Evolutionary conservation across 2,888 invertebrate genomes (phyloP), one percentile per base, ranked within the genome.

Genomic region (Dolichopus griseipennis): DNA sequence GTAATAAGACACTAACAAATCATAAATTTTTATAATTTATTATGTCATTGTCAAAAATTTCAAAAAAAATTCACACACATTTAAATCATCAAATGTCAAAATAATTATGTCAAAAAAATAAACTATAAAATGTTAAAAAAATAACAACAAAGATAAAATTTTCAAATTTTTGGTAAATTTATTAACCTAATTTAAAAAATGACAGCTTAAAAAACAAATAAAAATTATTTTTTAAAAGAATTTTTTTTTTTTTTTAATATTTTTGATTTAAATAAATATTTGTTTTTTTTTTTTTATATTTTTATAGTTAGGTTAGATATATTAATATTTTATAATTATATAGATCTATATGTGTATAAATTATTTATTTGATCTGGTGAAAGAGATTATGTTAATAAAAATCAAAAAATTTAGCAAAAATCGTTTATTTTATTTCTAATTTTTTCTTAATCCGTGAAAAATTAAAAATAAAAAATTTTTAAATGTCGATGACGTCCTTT

Each of bases 21-120:
- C 18, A 37, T 12, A n/a, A 52, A 18, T 52, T 52, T 18, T 52
- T 6, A 52, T 52, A 18, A 18, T 52, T 52, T 52, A 52, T 52
- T 52, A n/a, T 52, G 52, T 52, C 52, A 52, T 52, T 52, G 52
- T 52, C 52, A 52, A 52, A n/a, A 52, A 18, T 52, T 52, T 52
- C 5, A 18, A 41, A 27, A 27, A 27, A 27, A 4, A 27, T 27
- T 27, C 27, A 27, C 1, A 52, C 9, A 52, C 18, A 18, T 52
- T 52, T 52, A 52, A 52, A 52, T 52, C 18, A 15, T 7, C 15
- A 52, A 52, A 12, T 52, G 52, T 52, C 52, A 12, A 18, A 52
- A 52, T 52, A 52, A 52, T 52, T 52, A 52, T 52, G 52, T n/a
- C 52, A 52, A 52, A 52, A 52, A 52, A 18, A 52, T 18, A 6